These are phyloP conservation scores for Coturnix japonica DNA, from an alignment of 2,113 vertebrate genomes.

Conservation along the genomic window DNA sequence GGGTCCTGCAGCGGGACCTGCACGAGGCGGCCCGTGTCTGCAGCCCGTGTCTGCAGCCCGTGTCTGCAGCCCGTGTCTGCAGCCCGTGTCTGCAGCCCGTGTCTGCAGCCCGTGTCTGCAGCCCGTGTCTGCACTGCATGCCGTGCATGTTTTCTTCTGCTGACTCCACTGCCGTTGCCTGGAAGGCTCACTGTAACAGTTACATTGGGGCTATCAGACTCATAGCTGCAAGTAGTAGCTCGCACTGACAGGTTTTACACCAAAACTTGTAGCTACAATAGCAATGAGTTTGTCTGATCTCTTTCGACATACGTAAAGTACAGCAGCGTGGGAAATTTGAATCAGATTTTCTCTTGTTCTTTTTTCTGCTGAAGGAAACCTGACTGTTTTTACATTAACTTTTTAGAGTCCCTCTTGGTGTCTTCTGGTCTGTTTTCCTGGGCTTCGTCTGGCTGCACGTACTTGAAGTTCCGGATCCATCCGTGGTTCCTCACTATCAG, in stretches of 20 bases:
- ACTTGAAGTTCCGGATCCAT: conserved; percentile 88
- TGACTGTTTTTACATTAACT: background rate
- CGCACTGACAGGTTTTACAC: no score
- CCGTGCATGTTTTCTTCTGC: background rate
- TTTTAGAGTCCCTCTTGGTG: conserved; percentile 89
- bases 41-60: no score
- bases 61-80: no score
- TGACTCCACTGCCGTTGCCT: background rate
- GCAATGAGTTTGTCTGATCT: background rate
- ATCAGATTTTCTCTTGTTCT: background rate
- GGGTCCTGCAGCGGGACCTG: background rate
- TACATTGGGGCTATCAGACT: background rate
- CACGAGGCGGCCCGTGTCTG: background rate
- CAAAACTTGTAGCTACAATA: background rate
- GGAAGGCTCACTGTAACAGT: background rate
- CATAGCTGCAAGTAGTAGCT: no score
- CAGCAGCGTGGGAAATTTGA: background rate
- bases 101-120: no score
- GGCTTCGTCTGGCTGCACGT: conserved; percentile 89
- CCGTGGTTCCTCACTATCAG: conserved; percentile 85
- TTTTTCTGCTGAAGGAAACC: background rate
- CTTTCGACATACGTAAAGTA: background rate
- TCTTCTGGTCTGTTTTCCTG: conserved; percentile 87
- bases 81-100: no score
- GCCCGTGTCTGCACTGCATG: no score